Conservation (phyloP, 2,888 invertebrate genomes). For the Lymantria dispar region DNA sequence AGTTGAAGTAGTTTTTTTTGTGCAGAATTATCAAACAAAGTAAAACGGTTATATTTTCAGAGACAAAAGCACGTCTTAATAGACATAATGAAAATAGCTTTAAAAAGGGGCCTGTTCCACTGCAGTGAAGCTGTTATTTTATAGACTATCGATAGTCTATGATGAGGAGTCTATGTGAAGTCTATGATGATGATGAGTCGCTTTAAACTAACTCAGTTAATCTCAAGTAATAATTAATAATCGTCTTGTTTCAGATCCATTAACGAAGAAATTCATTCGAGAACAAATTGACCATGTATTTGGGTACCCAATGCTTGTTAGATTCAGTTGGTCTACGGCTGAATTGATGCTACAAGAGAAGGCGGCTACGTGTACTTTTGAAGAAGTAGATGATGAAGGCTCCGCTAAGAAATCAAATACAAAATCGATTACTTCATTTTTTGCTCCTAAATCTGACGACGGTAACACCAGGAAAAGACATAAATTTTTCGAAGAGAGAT, state of each 20-base stretch:
- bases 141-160: too few relatives aligned
- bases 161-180: too few relatives aligned
- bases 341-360: conserved; percentile 89
- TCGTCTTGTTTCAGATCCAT: conserved; percentile 87
- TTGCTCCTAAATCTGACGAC: conserved; percentile 56
- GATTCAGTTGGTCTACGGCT: conserved; percentile 99
- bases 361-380: conserved; percentile 88
- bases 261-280: conserved; percentile 94
- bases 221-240: not conserved
- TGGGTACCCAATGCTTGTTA: conserved; percentile 95
- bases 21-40: too few relatives aligned
- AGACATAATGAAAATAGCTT: too few relatives aligned
- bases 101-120: too few relatives aligned
- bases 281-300: conserved; percentile 93
- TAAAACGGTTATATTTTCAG: too few relatives aligned
- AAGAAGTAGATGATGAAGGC: conserved; percentile 82
- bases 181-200: too few relatives aligned
- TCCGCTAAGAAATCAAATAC: conserved; percentile 62
- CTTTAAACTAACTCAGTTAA: too few relatives aligned
- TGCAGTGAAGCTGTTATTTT: too few relatives aligned
- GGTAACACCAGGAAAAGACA: conserved; percentile 79
- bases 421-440: conserved; percentile 85
- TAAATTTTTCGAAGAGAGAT: conserved; percentile 86
- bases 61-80: too few relatives aligned
- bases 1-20: too few relatives aligned